Percentiles rank a stretch among this genome's conserved stretches.
phyloP scores from a whole-genome alignment of 2,113 vertebrate species.

The Caranx ignobilis region DNA sequence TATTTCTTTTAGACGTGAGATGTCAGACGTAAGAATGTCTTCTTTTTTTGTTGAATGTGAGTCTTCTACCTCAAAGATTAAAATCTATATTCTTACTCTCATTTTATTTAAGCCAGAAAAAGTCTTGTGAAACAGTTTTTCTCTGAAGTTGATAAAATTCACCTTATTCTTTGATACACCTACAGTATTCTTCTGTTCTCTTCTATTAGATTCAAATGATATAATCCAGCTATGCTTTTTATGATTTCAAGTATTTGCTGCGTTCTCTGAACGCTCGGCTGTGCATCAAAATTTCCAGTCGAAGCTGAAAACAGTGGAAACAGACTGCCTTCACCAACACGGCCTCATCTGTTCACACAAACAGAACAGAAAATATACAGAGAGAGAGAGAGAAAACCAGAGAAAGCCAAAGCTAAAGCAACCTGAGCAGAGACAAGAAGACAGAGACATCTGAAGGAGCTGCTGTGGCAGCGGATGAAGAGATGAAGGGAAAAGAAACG shows the following conservation, averaged over 20 bases:
- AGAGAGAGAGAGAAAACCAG: background rate
- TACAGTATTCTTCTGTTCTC: background rate
- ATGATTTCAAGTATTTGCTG: slow-evolving; percentile 25
- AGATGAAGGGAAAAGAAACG: slow-evolving; percentile 52
- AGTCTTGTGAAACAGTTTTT: background rate
- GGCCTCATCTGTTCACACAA: slow-evolving; percentile 63
- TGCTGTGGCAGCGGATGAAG: slow-evolving; percentile 11
- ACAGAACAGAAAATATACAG: slow-evolving; percentile 57
- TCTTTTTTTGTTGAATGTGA: background rate
- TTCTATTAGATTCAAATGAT: slow-evolving; percentile 8
- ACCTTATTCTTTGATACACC: background rate
- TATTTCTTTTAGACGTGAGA: background rate
- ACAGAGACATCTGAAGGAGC: slow-evolving; percentile 14
- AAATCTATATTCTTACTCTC: background rate
- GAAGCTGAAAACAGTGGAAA: slow-evolving; percentile 53
- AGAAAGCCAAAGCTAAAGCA: slow-evolving; percentile 55
- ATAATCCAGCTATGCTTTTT: background rate
- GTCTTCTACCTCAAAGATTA: background rate
- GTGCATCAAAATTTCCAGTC: slow-evolving; percentile 42
- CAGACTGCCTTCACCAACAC: slow-evolving; percentile 58
- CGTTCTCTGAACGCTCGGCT: slow-evolving; percentile 1
- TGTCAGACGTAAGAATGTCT: background rate
- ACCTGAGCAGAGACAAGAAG: slow-evolving; percentile 8
- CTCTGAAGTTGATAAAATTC: background rate
- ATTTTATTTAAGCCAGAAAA: slow-evolving; percentile 25